Evolutionary conservation across 2,888 invertebrate genomes (phyloP).

Genomic region (Ophion costatus): DNA sequence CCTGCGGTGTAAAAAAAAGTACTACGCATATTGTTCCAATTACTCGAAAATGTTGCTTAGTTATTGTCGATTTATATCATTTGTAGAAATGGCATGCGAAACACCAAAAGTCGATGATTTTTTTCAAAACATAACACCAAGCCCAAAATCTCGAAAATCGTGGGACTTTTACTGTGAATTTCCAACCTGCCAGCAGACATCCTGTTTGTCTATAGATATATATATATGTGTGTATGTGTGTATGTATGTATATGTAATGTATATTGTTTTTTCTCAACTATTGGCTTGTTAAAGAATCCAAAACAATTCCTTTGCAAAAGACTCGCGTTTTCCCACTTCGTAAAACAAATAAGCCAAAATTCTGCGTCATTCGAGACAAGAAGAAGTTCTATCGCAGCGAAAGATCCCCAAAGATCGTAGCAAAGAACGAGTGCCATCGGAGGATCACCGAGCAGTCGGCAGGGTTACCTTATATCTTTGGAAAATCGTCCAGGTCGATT

Average conservation of each 20-base stretch:
- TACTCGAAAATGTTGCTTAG: no score
- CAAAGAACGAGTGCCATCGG: not conserved
- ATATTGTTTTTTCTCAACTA: slow-evolving; percentile 74
- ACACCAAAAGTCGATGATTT: no score
- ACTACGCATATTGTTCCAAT: no score
- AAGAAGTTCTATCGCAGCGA: not conserved
- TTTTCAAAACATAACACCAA: no score
- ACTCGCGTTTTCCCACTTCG: slow-evolving; percentile 6
- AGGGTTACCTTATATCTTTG: slow-evolving; percentile 39
- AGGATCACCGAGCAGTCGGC: slow-evolving; percentile 11
- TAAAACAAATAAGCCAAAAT: slow-evolving; percentile 51
- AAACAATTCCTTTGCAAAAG: slow-evolving; percentile 32
- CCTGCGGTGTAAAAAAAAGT: no score
- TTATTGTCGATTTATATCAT: no score
- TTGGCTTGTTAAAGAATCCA: slow-evolving; percentile 72
- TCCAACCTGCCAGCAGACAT: no score
- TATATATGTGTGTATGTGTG: no score
- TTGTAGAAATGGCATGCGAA: no score
- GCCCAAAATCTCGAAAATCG: no score
- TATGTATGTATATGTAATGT: slow-evolving; percentile 76
- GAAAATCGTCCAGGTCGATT: slow-evolving; percentile 54
- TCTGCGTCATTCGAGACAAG: slow-evolving; percentile 39
- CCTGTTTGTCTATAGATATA: no score
- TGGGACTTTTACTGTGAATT: no score
- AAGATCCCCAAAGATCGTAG: slow-evolving; percentile 6